Conservation (phyloP, 2,113 vertebrate genomes). For the human region GRCh38 chr13:83066001-83066500, state of each 20-base stretch:
- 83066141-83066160: not conserved
- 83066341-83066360: rapidly evolving
- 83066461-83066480: not conserved
- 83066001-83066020: not conserved
- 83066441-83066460: not conserved
- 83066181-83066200: not conserved
- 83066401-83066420: too few species aligned
- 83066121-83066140: not conserved
- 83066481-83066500: not conserved
- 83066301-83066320: not conserved
- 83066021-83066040: not conserved
- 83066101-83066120: not conserved
- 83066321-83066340: not conserved
- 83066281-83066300: not conserved
- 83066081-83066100: not conserved
- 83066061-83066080: not conserved
- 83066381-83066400: not conserved
- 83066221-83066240: not conserved
- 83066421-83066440: not conserved
- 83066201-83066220: not conserved
- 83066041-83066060: not conserved
- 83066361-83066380: not conserved
- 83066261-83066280: not conserved
- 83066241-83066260: not conserved
- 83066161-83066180: not conserved